These are phyloP conservation scores for Semnopithecus entellus DNA, from an alignment of 2,113 vertebrate genomes.

Conservation along the genomic window DNA sequence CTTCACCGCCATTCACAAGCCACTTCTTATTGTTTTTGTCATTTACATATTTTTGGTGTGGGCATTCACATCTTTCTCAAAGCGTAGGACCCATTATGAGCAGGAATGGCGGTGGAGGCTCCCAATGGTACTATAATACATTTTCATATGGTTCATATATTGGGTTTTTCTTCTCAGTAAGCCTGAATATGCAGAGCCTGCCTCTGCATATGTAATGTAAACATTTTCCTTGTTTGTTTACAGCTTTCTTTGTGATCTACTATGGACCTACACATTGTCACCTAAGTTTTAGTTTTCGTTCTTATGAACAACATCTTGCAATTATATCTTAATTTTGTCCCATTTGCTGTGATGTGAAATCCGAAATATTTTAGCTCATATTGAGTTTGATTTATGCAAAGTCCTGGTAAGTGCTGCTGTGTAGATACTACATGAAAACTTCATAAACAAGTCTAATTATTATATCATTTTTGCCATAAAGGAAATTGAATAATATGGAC, in stretches of 20 bases:
- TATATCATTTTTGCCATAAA: background rate
- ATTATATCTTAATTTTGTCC: constrained; percentile 1
- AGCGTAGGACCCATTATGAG: background rate
- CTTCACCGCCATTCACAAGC: background rate
- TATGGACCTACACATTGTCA: background rate
- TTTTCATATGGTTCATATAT: background rate
- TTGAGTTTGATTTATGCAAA: background rate
- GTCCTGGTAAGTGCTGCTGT: background rate
- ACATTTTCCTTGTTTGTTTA: background rate
- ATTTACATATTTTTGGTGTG: background rate
- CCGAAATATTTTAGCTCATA: background rate
- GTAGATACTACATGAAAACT: background rate
- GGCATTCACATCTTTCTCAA: background rate
- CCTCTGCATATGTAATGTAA: background rate
- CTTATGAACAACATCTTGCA: background rate
- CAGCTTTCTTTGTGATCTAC: background rate
- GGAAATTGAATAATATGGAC: background rate
- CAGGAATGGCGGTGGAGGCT: background rate
- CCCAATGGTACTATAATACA: background rate
- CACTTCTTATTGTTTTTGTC: background rate
- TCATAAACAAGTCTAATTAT: constrained; percentile 20
- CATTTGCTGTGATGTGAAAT: background rate
- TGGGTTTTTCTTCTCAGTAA: background rate
- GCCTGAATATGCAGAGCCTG: background rate
- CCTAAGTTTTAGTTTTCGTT: background rate